A percentile compares a stretch with the other conserved stretches of the same genome.
These are phyloP conservation scores for Hirtodrosophila duncani DNA, from an alignment of 2,888 invertebrate species.

Conservation along the genomic window DNA sequence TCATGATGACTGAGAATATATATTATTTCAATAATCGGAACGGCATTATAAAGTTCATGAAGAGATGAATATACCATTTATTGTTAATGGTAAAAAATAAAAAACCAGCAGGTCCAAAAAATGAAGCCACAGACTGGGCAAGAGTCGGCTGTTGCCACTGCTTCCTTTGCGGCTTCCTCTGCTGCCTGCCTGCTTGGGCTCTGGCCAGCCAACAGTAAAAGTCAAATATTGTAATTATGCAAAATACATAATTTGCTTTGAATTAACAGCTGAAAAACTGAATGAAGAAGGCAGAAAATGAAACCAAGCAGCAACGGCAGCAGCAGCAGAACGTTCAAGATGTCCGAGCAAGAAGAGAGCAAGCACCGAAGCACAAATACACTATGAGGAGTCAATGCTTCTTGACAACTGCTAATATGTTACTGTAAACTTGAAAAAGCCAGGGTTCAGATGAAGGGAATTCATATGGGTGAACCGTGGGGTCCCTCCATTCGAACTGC, in stretches of 20 bases:
- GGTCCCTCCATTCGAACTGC: too few relatives aligned
- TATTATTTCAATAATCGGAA: too few relatives aligned
- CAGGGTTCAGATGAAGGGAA: too few relatives aligned
- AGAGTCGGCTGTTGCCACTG: background rate
- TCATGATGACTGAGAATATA: too few relatives aligned
- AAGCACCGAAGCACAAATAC: too few relatives aligned
- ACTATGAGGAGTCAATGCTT: too few relatives aligned
- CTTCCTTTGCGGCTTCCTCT: background rate
- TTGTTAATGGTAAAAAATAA: too few relatives aligned
- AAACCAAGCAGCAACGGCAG: conserved; percentile 2
- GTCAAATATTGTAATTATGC: conserved; percentile 70
- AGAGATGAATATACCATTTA: too few relatives aligned
- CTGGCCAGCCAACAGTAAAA: conserved; percentile 68
- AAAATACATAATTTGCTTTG: conserved; percentile 71
- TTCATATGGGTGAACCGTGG: too few relatives aligned
- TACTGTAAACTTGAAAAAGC: too few relatives aligned
- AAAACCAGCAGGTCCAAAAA: background rate
- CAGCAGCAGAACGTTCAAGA: conserved; percentile 3
- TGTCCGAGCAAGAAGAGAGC: conserved; percentile 17
- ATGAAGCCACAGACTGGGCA: background rate
- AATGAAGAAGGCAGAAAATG: conserved; percentile 21
- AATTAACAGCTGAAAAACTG: conserved; percentile 64
- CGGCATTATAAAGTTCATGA: too few relatives aligned
- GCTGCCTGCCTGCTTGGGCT: conserved; percentile 1
- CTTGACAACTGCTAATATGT: too few relatives aligned